Conservation (phyloP, 2,113 vertebrate genomes). For the Vireo altiloquus region DNA sequence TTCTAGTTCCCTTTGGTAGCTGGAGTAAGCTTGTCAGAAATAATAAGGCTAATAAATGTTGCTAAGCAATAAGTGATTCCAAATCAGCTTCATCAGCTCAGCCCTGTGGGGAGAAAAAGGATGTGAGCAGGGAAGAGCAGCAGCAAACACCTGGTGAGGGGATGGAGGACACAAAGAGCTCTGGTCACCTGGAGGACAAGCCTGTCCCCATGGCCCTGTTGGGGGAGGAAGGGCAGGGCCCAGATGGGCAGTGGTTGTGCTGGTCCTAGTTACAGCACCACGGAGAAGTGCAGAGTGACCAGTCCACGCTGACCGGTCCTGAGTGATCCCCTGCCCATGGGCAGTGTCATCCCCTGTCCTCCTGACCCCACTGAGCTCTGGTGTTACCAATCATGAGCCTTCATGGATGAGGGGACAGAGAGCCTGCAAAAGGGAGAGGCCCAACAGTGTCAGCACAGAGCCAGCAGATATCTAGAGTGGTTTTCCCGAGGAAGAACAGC, state of each 20-base stretch:
- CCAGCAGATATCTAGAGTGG: neutral
- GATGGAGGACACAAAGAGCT: neutral
- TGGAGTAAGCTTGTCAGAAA: neutral
- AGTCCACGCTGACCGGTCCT: neutral
- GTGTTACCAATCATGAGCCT: rapidly evolving
- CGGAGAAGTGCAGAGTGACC: neutral
- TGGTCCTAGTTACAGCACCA: neutral
- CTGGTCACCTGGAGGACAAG: neutral
- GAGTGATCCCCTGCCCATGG: rapidly evolving
- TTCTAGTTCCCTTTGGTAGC: neutral
- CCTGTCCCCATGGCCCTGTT: neutral
- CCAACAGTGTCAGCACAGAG: rapidly evolving
- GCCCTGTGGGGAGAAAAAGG: neutral
- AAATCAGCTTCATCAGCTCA: neutral
- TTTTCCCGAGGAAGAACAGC: neutral
- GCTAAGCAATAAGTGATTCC: constrained; percentile 25
- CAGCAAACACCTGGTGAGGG: neutral
- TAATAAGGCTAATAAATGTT: neutral
- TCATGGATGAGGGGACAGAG: rapidly evolving
- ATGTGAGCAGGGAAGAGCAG: neutral
- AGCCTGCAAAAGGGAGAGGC: neutral
- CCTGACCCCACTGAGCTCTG: rapidly evolving
- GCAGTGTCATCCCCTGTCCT: neutral
- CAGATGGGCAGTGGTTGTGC: neutral
- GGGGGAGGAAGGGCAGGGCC: neutral